phyloP scores from a whole-genome alignment of 1,140 invertebrate genomes.

The Hyposmocoma kahamanoa region DNA sequence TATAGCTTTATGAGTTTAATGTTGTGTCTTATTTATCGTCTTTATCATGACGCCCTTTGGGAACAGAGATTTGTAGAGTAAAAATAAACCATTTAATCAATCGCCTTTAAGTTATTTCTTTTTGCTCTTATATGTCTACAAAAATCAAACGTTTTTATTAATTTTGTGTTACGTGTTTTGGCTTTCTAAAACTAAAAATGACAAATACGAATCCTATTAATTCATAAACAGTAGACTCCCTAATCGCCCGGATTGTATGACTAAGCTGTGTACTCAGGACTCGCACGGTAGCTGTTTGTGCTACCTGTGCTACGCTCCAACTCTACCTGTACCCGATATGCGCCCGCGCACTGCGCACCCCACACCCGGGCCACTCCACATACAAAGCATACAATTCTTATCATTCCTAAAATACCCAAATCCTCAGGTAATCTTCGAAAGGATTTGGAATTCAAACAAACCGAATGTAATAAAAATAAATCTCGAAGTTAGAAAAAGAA shows the following conservation, averaged over 20 bases:
- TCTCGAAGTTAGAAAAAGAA: conserved; percentile 19
- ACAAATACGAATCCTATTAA: not conserved
- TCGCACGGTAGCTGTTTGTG: conserved; percentile 52
- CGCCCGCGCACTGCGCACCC: conserved; percentile 24
- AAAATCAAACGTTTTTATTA: too few species aligned
- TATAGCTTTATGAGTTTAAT: too few species aligned
- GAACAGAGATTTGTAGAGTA: too few species aligned
- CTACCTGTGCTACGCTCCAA: conserved; percentile 64
- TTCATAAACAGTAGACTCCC: conserved; percentile 16
- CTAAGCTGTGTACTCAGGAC: conserved; percentile 58
- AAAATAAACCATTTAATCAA: too few species aligned
- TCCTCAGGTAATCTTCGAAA: conserved; percentile 43
- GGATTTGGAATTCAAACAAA: conserved; percentile 47
- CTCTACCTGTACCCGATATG: conserved; percentile 46
- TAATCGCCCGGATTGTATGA: conserved; percentile 30
- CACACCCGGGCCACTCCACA: conserved; percentile 7
- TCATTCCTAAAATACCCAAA: conserved; percentile 57
- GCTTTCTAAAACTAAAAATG: not conserved
- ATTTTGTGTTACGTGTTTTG: not conserved
- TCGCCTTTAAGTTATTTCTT: not conserved
- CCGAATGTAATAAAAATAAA: conserved; percentile 20
- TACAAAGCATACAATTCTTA: conserved; percentile 55
- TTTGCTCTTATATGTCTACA: too few species aligned
- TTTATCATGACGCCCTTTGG: too few species aligned
- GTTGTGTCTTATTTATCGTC: too few species aligned